Evolutionary conservation across 2,888 invertebrate species (phyloP).

Genomic region (Boloria selene): DNA sequence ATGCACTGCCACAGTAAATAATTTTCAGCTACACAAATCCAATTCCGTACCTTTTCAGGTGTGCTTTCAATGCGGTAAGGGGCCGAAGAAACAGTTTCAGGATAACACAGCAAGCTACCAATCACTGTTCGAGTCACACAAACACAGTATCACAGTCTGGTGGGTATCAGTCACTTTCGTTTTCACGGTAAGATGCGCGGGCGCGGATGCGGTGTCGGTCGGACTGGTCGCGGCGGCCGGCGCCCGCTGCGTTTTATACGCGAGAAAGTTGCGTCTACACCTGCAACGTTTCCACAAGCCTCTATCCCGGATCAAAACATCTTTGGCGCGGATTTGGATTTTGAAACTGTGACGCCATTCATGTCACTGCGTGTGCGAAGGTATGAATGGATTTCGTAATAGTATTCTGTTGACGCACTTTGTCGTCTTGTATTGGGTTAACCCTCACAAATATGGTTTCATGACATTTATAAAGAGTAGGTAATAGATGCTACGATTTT

Average conservation of each 20-base stretch:
- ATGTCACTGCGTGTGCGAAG: slow-evolving; percentile 45
- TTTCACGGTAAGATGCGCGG: slow-evolving; percentile 57
- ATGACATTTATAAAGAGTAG: background rate
- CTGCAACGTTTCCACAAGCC: slow-evolving; percentile 54
- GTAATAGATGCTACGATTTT: too few species aligned
- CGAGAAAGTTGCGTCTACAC: slow-evolving; percentile 73
- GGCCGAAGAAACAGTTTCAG: slow-evolving; percentile 69
- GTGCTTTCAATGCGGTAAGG: slow-evolving; percentile 54
- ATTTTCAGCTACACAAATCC: slow-evolving; percentile 39
- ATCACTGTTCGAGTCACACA: slow-evolving; percentile 77
- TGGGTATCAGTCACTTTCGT: slow-evolving; percentile 69
- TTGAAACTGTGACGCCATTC: slow-evolving; percentile 70
- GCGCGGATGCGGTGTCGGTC: slow-evolving; percentile 55
- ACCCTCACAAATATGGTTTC: background rate
- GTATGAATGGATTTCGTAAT: slow-evolving; percentile 27
- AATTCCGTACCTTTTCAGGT: slow-evolving; percentile 70
- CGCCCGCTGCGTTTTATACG: slow-evolving; percentile 70
- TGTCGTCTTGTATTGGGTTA: background rate
- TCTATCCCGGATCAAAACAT: slow-evolving; percentile 70
- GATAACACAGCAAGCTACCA: slow-evolving; percentile 76
- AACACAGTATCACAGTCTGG: slow-evolving; percentile 70
- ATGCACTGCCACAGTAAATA: slow-evolving; percentile 37
- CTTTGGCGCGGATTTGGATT: slow-evolving; percentile 61
- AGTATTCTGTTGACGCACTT: slow-evolving; percentile 11
- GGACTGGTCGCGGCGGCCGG: slow-evolving; percentile 75